Evolutionary conservation across 2,888 invertebrate species (phyloP), one percentile per base, ranked within the genome.

Genomic region (Apoderus coryli): DNA sequence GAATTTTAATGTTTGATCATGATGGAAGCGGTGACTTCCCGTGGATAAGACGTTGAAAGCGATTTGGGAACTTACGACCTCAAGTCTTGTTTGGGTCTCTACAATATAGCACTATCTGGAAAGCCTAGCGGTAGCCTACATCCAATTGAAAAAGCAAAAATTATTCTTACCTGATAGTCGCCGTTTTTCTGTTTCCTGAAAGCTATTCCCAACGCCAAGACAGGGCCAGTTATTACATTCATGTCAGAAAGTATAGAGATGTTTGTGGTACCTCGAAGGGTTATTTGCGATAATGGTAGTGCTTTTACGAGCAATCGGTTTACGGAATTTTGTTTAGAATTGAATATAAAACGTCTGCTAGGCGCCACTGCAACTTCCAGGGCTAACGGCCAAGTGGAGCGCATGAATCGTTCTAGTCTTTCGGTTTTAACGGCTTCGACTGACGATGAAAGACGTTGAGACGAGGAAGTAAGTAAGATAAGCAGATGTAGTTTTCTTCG

Each of bases 41-140:
- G n/a, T n/a, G n/a, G n/a, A n/a, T n/a, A n/a, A n/a, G n/a, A n/a
- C n/a, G n/a, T n/a, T n/a, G n/a, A n/a, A n/a, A n/a, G n/a, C n/a
- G n/a, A n/a, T n/a, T n/a, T n/a, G n/a, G n/a, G n/a, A n/a, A n/a
- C n/a, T n/a, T 44, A 34, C 41, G 40, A 2, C 10, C 38, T 10
- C 29, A 35, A 22, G 3, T 52, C 40, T 27, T 52, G 50, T 31
- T 14, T 53, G 9, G 43, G 45, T 14, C 31, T 44, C 27, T 52
- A 50, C 38, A 46, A 44, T 32, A 53, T 52, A 43, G 40, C 35
- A 10, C 41, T 40, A 15, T 28, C 43, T 32, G 44, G 44, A 4
- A 44, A 42, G 31, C 26, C 44, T n/a, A 30, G 44, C 1, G 38
- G 40, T 3, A n/a, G n/a, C n/a, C n/a, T n/a, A n/a, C n/a, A n/a